Evolutionary conservation across 2,113 vertebrate genomes (phyloP), one percentile per base, ranked within the genome.

Genomic region (Capricornis sumatraensis): DNA sequence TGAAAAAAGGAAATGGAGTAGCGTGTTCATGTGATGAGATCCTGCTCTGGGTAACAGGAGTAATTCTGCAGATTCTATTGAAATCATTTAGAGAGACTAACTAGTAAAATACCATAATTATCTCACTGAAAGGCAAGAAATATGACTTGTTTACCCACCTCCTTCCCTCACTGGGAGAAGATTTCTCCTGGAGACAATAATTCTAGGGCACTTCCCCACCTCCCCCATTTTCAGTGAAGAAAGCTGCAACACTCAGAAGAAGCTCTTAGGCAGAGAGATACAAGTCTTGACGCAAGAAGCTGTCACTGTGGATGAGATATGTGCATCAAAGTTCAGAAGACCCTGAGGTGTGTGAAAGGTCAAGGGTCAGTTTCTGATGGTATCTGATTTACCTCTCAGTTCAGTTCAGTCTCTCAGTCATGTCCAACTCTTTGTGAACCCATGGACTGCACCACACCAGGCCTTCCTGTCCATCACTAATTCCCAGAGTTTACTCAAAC

Each of bases 271-370:
- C 27, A 58, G 28, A 74, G 17, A 74, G 9, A 82, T 12, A 15
- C 5, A 83, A 27, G 13, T 57, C 8, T 52, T 40, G 14, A 86
- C 5, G 28, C 62, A 82, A 91, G 19, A 16, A 6, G 16, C 4
- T 64, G 1, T 43, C 88, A 33, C 13, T 27, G 6, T 53, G 9
- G 21, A 30, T 3, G 15, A 12, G 12, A 0, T 36, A 8, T 17
- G 9, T 5, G 11, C 33, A 45, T 7, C 40, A 86, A 71, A 55
- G 3, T 55, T 1, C 16, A 40, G 40, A 81, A 87, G 36, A 23
- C 6, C 9, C 17, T 50, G 25, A 7, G 14, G 7, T 81, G 3
- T 15, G 1, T 2, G 6, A 43, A 76, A 16, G 15, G 3, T 8
- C 25, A 57, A 64, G 9, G 50, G 7, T 13, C 36, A 55, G 2